Base-by-base conservation (phyloP, 2,113 vertebrate species). In the Paracyprichromis sp. region DNA sequence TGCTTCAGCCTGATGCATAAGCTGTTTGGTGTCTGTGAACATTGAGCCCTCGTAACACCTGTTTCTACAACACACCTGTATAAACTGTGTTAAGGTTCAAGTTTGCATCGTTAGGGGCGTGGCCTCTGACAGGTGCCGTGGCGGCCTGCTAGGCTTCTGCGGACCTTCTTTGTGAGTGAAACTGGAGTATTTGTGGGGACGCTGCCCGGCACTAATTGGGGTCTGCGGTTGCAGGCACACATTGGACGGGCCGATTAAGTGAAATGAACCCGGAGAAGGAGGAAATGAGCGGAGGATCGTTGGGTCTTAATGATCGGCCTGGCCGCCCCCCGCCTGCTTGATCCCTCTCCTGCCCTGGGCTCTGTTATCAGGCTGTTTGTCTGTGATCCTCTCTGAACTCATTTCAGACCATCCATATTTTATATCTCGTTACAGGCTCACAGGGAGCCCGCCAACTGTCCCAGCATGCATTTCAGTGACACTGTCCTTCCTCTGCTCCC, bases 281-380 rank as follows among this genome's bases (percentile, higher is more conserved):
- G 69, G 40, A 73, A 73, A 26, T 45, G 69, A 73, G 40, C 21
- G 14, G 59, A 73, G 69, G 69, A 26, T 45, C 14, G 40, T 0
- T 45, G 40, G 21, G 21, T 73, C 69, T 73, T 73, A 73, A 24
- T 73, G 69, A 7, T 45, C 1, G 1, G 2, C 69, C 66, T 19
- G 59, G 59, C 31, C 4, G 29, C 31, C 56, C 69, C 69, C 69
- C 21, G 14, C 69, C 69, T 26, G 69, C 38, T 73, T 21, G 3
- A 10, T 7, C 40, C 38, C 38, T 9, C 69, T 19, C 69, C 69
- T 26, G 38, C 69, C 38, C 9, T 3, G 5, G 69, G 13, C 38
- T 73, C 69, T 73, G 69, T 73, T 45, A 73, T 73, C 66, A 73
- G 66, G 21, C 66, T 16, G 66, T 2, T 73, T 71, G 38, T 71